A percentile compares a stretch with the other conserved stretches of the same genome.
Evolutionary conservation across 2,113 vertebrate genomes (phyloP).

Genomic region (Zonotrichia leucophrys): DNA sequence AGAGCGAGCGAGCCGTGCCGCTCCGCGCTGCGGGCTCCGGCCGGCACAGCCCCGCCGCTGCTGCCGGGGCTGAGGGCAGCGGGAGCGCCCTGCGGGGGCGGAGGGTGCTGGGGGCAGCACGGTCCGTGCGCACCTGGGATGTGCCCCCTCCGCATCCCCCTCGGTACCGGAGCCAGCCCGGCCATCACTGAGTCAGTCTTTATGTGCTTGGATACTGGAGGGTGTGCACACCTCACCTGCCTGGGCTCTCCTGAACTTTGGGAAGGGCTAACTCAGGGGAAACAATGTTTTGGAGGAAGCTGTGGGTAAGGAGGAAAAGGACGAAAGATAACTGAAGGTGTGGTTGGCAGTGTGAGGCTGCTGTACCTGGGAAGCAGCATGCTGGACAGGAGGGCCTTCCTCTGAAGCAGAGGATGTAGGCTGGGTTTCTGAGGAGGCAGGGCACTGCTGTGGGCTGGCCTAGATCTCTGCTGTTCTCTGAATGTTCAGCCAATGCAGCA

Average conservation of each 20-base stretch:
- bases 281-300: too few species aligned
- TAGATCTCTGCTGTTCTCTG: background rate
- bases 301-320: background rate
- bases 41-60: background rate
- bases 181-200: rapidly evolving
- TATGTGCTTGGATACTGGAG: background rate
- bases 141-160: rapidly evolving
- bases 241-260: background rate
- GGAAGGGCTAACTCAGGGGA: background rate
- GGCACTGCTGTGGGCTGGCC: background rate
- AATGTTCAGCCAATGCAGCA: background rate
- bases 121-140: background rate
- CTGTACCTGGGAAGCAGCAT: too few species aligned
- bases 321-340: background rate
- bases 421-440: background rate
- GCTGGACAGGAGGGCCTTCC: background rate
- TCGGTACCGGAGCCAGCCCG: rapidly evolving
- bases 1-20: background rate
- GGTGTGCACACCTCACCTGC: background rate
- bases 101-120: rapidly evolving
- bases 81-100: background rate
- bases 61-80: background rate
- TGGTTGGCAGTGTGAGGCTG: background rate
- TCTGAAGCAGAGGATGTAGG: background rate
- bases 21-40: background rate